Evolutionary conservation across 2,888 invertebrate genomes (phyloP), one percentile per base, ranked within the genome.

Genomic region (Gryllus longicercus): DNA sequence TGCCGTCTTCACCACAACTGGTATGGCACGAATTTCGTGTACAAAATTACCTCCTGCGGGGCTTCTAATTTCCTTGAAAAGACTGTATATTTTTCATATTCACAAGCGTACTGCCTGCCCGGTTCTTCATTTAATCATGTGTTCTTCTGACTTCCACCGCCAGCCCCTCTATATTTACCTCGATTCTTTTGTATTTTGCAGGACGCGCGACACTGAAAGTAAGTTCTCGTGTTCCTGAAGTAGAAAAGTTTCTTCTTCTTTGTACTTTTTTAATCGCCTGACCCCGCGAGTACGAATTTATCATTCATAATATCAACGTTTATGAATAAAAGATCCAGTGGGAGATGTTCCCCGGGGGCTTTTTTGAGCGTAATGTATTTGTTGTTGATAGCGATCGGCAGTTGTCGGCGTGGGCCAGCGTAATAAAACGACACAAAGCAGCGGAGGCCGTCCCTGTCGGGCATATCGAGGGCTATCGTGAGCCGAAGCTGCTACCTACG

Each of bases 291-390:
- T 38, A 38, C 38, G 38, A 63, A 63, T 63, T 63, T 63, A 63
- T 63, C 63, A 63, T 63, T 63, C 63, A 63, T 63, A 63, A 63
- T 63, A 63, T n/a, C 63, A 63, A n/a, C n/a, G 63, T n/a, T 63
- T n/a, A 63, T 63, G 63, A 63, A 63, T 63, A 63, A 63, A 63
- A 63, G 63, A 63, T 63, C 63, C n/a, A n/a, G 14, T n/a, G 63
- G 63, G n/a, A 63, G 63, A 63, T 63, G 63, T 63, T 63, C 63
- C 63, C 16, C n/a, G 63, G n/a, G 63, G 63, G 63, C 14, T 14
- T 63, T 63, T 63, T 63, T 63, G 14, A 63, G n/a, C 16, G 63
- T 63, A n/a, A 63, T 63, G 63, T 63, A 63, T 63, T 63, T 63
- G 63, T 63, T 18, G 63, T 63, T 63, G 63, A 63, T 63, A 63